Evolutionary conservation across 2,888 invertebrate genomes (phyloP).

Genomic region (Diarsia dahlii): DNA sequence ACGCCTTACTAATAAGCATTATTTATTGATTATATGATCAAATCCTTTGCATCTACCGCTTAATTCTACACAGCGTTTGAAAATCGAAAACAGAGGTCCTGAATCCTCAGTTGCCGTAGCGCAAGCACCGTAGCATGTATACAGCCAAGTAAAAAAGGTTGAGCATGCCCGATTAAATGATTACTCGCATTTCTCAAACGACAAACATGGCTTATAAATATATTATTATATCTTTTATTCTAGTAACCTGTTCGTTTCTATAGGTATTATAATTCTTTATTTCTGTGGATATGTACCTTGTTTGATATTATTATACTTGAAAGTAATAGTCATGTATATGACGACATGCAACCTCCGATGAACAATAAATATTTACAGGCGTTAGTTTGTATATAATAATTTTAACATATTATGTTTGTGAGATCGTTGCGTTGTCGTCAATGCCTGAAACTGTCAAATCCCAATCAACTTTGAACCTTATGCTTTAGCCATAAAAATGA

Average conservation of each 20-base stretch:
- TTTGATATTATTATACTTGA: constrained; percentile 2
- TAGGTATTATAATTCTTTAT: neutral
- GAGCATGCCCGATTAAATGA: constrained; percentile 35
- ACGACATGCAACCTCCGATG: neutral
- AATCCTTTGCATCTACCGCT: constrained; percentile 39
- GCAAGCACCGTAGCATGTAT: neutral
- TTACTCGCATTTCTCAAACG: constrained; percentile 40
- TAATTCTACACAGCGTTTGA: constrained; percentile 23
- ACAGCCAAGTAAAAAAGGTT: constrained; percentile 37
- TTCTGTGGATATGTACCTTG: neutral
- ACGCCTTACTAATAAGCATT: constrained; percentile 38
- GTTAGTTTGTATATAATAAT: neutral
- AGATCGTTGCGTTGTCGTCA: neutral
- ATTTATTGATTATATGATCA: constrained; percentile 44
- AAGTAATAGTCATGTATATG: neutral
- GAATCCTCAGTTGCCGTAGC: constrained; percentile 22
- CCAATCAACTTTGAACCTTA: no score
- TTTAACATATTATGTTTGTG: neutral
- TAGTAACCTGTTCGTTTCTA: constrained; percentile 41
- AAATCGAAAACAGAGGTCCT: constrained; percentile 27
- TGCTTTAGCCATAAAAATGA: no score
- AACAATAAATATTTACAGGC: neutral
- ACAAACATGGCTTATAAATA: constrained; percentile 38
- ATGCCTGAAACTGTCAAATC: no score
- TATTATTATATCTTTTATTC: constrained; percentile 27